phyloP scores from a whole-genome alignment of 23 tunicate genomes.

The Phallusia fumigata region DNA sequence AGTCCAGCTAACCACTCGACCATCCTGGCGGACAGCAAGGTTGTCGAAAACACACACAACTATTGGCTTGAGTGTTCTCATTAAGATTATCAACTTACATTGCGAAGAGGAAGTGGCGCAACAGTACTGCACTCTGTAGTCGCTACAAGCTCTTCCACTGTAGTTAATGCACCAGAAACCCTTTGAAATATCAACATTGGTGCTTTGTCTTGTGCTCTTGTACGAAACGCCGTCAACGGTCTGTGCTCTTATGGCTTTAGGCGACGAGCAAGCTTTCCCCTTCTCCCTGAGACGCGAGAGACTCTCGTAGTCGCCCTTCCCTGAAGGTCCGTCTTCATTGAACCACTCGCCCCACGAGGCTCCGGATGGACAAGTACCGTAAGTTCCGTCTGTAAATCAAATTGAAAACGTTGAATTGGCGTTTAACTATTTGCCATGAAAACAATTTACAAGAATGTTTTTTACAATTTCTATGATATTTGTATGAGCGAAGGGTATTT shows the following conservation, averaged over 20 bases:
- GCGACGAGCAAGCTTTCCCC: constrained; percentile 17
- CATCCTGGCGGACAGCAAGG: no score
- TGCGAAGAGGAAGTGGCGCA: not conserved
- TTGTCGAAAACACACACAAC: no score
- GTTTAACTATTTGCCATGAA: no score
- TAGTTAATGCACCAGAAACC: constrained; percentile 34
- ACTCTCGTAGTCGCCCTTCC: constrained; percentile 18
- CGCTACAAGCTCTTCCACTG: constrained; percentile 16
- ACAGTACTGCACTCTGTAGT: constrained; percentile 28
- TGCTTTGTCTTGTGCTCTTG: constrained; percentile 4
- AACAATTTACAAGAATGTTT: no score
- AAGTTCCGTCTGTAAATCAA: not conserved
- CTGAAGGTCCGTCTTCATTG: not conserved
- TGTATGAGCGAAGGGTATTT: no score
- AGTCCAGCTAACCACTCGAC: no score
- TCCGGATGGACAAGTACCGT: constrained; percentile 4
- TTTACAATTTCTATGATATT: no score
- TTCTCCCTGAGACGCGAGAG: not conserved
- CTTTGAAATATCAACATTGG: not conserved
- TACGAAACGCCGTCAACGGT: constrained; percentile 21
- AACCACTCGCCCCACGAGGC: constrained; percentile 18
- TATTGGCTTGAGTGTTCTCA: not conserved
- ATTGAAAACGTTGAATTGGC: not conserved
- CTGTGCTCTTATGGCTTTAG: constrained; percentile 16
- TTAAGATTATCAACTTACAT: not conserved